Conservation (phyloP, 2,888 invertebrate genomes). For the Digitonthophagus gazella region DNA sequence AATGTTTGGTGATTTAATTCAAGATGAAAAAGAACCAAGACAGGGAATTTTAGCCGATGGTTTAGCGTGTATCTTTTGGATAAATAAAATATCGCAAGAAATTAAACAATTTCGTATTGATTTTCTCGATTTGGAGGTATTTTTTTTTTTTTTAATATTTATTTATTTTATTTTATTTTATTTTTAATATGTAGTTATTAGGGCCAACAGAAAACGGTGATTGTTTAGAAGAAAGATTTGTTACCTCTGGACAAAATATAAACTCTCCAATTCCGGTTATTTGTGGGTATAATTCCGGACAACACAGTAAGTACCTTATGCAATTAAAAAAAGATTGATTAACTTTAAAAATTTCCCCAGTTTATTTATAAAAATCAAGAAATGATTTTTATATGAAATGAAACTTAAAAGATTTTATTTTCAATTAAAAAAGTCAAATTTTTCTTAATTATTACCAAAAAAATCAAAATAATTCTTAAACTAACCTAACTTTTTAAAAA, state of each 20-base stretch:
- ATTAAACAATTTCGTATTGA: constrained; percentile 70
- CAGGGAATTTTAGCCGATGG: constrained; percentile 48
- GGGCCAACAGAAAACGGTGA: constrained; percentile 64
- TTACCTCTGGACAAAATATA: constrained; percentile 68
- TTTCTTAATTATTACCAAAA: too few relatives aligned
- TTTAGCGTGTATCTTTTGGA: constrained; percentile 63
- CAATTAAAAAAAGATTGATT: neutral
- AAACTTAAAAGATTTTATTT: too few relatives aligned
- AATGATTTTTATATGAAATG: too few relatives aligned
- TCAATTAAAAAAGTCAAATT: too few relatives aligned
- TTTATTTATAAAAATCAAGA: too few relatives aligned
- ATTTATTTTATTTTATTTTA: neutral
- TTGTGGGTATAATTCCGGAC: constrained; percentile 75
- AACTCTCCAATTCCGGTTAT: constrained; percentile 68
- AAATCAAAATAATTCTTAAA: too few relatives aligned
- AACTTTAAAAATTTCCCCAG: too few relatives aligned
- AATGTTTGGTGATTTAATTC: too few relatives aligned
- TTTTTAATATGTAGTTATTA: constrained; percentile 55
- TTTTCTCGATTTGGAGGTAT: constrained; percentile 68
- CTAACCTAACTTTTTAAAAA: too few relatives aligned
- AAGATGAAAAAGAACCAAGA: constrained; percentile 22
- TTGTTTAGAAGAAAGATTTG: constrained; percentile 68
- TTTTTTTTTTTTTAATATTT: constrained; percentile 17
- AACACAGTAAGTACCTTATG: constrained; percentile 60
- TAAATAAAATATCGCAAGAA: constrained; percentile 61